Evolutionary conservation across 2,888 invertebrate species (phyloP), one percentile per base, ranked within the genome.

Genomic region (Coremacera marginata): DNA sequence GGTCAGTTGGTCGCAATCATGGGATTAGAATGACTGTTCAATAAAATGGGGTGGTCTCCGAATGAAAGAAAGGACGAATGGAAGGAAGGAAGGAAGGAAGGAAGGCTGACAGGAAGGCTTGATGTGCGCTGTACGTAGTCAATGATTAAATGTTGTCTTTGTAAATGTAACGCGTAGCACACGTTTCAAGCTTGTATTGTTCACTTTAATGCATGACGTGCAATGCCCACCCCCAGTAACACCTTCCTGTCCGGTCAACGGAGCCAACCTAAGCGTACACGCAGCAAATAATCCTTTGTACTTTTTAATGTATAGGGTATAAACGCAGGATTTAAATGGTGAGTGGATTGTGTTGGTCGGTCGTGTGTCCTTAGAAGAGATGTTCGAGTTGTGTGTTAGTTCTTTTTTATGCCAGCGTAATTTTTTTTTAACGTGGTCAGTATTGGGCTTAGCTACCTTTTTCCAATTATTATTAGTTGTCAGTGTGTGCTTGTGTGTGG

Each of bases 381-480:
- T 51, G 27, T 25, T 11, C 5, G 16, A 49, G 49, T 19, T 4
- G 31, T 9, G 11, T 4, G 49, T 19, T 19, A 9, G 67, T 44
- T 19, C 19, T 25, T 5, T 44, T 7, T 9, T 19, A 9, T 44
- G 70, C 7, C 7, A 16, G 14, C 19, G 65, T 55, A 72, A 57
- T 71, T 65, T 65, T 76, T n/a, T 57, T 25, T 71, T 44, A 65
- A 25, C 25, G 44, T 44, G 57, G 60, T 55, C 62, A 60, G 51
- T 31, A 4, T 22, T 49, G 8, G 37, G 22, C 19, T 44, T 44
- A 55, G 60, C 37, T 37, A 55, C 37, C 25, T 73, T 73, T 63
- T n/a, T 62, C 60, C 67, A 55, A 74, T 74, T 65, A 74, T 74
- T 74, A 67, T 60, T 70, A 5, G 57, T 62, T 37, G 27, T 63